Evolutionary conservation across 2,797 vertebrate genomes (phyloP).

Genomic region (Macrochelys suwanniensis): DNA sequence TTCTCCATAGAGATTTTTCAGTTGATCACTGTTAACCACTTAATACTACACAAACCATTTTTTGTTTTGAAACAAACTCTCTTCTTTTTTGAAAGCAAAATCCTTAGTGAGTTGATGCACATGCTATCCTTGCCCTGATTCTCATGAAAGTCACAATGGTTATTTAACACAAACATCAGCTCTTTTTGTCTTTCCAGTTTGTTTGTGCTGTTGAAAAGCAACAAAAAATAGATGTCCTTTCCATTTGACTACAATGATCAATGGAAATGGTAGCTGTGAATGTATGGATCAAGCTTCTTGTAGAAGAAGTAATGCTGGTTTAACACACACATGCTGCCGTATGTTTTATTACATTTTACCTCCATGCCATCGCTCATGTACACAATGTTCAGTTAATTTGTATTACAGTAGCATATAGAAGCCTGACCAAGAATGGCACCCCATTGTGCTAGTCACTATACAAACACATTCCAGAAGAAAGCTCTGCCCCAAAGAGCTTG

Average conservation of each 20-base stretch:
- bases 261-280: not conserved
- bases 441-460: not conserved
- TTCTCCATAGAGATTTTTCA: constrained; percentile 28
- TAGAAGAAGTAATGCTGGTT: not conserved
- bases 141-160: constrained; percentile 34
- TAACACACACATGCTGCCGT: not conserved
- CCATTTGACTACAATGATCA: not conserved
- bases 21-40: not conserved
- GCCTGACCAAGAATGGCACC: not conserved
- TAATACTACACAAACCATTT: not conserved
- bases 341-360: not conserved
- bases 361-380: not conserved
- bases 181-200: constrained; percentile 32
- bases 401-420: not conserved
- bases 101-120: not conserved
- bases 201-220: constrained; percentile 44
- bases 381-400: not conserved
- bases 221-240: constrained; percentile 12
- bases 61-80: not conserved
- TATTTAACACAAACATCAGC: accelerated
- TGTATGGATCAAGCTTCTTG: not conserved
- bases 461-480: not conserved
- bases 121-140: constrained; percentile 24
- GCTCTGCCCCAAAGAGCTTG: not conserved
- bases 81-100: not conserved